These are phyloP conservation scores for Odontesthes bonariensis DNA, from an alignment of 2,113 vertebrate genomes.

Conservation along the genomic window DNA sequence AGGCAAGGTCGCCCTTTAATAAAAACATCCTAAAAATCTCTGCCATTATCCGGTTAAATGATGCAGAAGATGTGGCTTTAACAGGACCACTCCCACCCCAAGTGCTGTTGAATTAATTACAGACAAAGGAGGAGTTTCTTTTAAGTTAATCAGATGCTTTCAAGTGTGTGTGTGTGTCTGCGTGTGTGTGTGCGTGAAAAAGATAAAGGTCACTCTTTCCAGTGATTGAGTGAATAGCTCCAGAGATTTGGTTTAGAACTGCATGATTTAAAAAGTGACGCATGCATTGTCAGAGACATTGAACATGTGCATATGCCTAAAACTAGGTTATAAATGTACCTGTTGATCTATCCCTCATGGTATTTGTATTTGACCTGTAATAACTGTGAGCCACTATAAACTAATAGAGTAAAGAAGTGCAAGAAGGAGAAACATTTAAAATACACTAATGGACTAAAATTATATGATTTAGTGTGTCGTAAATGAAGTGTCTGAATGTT, in stretches of 20 bases:
- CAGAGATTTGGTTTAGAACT: slow-evolving; percentile 22
- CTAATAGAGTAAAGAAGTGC: background rate
- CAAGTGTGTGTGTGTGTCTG: slow-evolving; percentile 10
- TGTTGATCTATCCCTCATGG: background rate
- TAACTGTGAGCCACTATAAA: background rate
- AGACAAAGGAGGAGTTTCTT: slow-evolving; percentile 63
- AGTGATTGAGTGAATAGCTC: no score
- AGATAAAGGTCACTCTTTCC: slow-evolving; percentile 7
- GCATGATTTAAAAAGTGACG: slow-evolving; percentile 29
- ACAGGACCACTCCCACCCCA: slow-evolving; percentile 58
- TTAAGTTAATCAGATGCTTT: slow-evolving; percentile 64
- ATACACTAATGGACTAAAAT: background rate
- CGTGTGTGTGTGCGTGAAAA: slow-evolving; percentile 21
- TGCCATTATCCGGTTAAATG: slow-evolving; percentile 81
- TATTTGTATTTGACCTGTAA: background rate
- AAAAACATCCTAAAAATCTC: slow-evolving; percentile 74
- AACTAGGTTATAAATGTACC: slow-evolving; percentile 1
- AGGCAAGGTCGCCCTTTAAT: slow-evolving; percentile 75
- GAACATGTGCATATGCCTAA: background rate
- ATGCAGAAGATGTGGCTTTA: slow-evolving; percentile 78
- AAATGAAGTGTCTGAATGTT: background rate
- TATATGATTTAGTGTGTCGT: no score
- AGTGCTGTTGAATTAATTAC: slow-evolving; percentile 77
- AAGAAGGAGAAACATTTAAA: background rate
- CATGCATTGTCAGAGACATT: background rate